Evolutionary conservation across 2,113 vertebrate species (phyloP), one percentile per base, ranked within the genome.

Genomic region (Pogonocichla stellata): DNA sequence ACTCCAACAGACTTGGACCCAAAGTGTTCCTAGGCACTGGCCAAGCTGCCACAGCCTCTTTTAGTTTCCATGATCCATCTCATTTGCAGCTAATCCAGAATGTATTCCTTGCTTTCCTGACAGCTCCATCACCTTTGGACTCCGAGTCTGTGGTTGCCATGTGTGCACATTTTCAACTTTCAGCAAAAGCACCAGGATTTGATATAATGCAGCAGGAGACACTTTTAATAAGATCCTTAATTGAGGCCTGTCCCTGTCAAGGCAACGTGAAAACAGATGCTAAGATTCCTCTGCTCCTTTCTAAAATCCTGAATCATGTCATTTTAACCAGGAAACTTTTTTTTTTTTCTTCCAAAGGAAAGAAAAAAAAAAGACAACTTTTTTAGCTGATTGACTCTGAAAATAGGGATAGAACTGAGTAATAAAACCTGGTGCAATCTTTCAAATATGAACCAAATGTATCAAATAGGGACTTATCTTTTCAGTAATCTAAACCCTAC

Each of bases 21-120:
- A 4, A 84, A 96, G 75, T 80, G 95, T 93, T 96, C 94, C 94
- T 88, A 88, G 71, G 67, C 40, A 80, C 48, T 57, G 74, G 92
- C 95, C 96, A 97, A 95, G 82, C 85, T 90, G 88, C 75, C 80
- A 64, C 72, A 90, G 61, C 5, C 62, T 77, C 36, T 74, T 36
- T 80, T 28, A 64, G 36, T 96, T 96, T 96, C 93, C 86, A 72
- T 48, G 36, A 88, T 86, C 93, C 69, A 34, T 84, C 85, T 83
- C 86, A 64, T 92, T 60, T 93, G 82, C 90, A 88, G 79, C 43
- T 96, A 51, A 93, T 83, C 69, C 71, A 88, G 62, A 53, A 66
- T 29, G 45, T 72, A 36, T 20, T 62, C 25, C 87, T 71, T 40
- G 33, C 50, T 65, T 60, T 57, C 81, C 74, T 93, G 82, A 90